A percentile compares a stretch with the other conserved stretches of the same genome.
phyloP scores from a whole-genome alignment of 2,113 vertebrate species.

The Pedetes capensis region DNA sequence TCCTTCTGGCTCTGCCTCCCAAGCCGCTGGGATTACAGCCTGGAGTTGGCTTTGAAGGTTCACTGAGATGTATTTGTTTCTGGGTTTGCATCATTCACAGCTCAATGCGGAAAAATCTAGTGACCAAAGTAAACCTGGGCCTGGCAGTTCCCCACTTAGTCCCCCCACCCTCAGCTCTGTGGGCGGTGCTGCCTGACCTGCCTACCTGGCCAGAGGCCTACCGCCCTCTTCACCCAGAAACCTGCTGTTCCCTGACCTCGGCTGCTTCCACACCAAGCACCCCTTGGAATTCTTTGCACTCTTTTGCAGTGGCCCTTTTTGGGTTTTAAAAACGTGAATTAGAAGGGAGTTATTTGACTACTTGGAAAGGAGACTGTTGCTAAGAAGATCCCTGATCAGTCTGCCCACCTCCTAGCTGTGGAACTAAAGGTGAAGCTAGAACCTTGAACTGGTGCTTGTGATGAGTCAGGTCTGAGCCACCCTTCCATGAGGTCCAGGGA shows the following conservation, averaged over 20 bases:
- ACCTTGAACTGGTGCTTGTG: background rate
- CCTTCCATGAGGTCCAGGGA: background rate
- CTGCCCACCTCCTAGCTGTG: background rate
- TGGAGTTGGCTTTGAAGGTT: background rate
- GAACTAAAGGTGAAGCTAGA: background rate
- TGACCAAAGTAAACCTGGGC: background rate
- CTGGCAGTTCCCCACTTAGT: too few relatives aligned
- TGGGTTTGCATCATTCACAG: background rate
- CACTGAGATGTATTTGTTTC: background rate
- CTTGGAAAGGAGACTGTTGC: background rate
- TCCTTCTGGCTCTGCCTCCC: too few relatives aligned
- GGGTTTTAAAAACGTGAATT: background rate
- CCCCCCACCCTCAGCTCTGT: too few relatives aligned
- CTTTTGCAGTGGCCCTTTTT: background rate
- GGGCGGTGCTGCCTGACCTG: background rate
- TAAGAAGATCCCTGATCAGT: background rate
- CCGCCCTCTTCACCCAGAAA: background rate
- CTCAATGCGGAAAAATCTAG: background rate
- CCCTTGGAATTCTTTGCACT: background rate
- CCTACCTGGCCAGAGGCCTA: background rate
- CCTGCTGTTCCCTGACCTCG: background rate
- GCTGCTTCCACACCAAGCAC: fast-evolving
- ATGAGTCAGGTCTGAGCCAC: background rate
- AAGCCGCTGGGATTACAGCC: too few relatives aligned
- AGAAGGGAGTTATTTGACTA: background rate